Base-by-base conservation (phyloP, 2,797 vertebrate genomes). In the Neosilurus mollespiculum region DNA sequence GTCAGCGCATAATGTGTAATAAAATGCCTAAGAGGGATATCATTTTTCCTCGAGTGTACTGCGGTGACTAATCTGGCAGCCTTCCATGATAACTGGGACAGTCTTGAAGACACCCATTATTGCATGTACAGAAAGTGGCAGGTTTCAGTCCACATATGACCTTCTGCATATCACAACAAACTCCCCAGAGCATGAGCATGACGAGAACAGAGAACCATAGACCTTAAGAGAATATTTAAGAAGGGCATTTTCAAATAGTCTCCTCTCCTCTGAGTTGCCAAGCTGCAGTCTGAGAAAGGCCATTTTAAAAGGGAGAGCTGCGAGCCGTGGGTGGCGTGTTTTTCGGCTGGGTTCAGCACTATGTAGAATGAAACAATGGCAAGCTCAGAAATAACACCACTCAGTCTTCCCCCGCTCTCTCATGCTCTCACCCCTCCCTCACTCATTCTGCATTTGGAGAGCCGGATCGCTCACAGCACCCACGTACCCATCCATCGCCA, bases 221-320 rank as follows among this genome's bases (percentile, higher is more conserved):
- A 88, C 88, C 90, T 92, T 89, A 89, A 85, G 89, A 82, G 84
- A 88, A 87, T 81, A 80, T 83, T 90, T 89, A 87, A 87, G 82
- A 81, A 86, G 83, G 88, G 89, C 78, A 90, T 87, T 86, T 89
- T 84, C 81, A 88, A 92, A 89, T 91, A 71, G 91, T 88, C 86
- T 20, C 59, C 87, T 88, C 81, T 86, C 80, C 80, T 82, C 80
- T 83, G 88, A 87, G 30, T 85, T 84, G 84, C 84, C 86, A 85
- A 85, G 86, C 85, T 76, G 85, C 71, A 78, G 85, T 87, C 84
- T 84, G 80, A 69, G 75, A 79, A 83, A 85, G 70, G 83, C 81
- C 83, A 78, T 82, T 85, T 86, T 89, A 84, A 87, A 87, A 79
- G 81, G 62, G 51, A 81, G 49, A 49, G 78, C 79, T 51, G 53